Conservation (phyloP, 2,888 invertebrate species). For the Ctenicera cuprea region DNA sequence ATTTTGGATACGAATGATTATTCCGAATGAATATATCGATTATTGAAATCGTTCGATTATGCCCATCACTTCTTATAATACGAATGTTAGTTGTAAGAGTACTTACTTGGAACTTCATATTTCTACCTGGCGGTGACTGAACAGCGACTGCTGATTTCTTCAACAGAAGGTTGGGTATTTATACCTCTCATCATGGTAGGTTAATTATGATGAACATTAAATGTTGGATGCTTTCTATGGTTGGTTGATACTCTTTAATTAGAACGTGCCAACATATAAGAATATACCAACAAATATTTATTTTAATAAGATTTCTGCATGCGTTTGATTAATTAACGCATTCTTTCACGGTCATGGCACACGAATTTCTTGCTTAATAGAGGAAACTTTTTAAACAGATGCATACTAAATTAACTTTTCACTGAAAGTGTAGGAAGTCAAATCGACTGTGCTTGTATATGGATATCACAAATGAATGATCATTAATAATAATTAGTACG, state of each 20-base stretch:
- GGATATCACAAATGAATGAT: too few relatives aligned
- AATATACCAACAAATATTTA: neutral
- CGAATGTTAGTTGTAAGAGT: slow-evolving; percentile 70
- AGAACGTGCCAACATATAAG: slow-evolving; percentile 8
- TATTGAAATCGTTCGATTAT: too few relatives aligned
- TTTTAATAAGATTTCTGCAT: slow-evolving; percentile 16
- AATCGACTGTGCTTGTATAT: too few relatives aligned
- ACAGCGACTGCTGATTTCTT: slow-evolving; percentile 65
- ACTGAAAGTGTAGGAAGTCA: too few relatives aligned
- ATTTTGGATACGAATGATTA: too few relatives aligned
- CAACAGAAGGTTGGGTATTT: slow-evolving; percentile 37
- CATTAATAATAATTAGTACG: too few relatives aligned
- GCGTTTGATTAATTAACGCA: slow-evolving; percentile 29
- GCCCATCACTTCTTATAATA: too few relatives aligned
- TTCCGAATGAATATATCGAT: too few relatives aligned
- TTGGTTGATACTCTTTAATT: slow-evolving; percentile 54
- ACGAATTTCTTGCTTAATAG: too few relatives aligned
- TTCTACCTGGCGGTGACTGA: slow-evolving; percentile 47
- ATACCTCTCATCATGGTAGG: slow-evolving; percentile 47
- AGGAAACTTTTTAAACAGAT: too few relatives aligned
- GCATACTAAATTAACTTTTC: too few relatives aligned
- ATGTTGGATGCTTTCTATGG: slow-evolving; percentile 31
- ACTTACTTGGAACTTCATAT: slow-evolving; percentile 68
- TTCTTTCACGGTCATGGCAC: slow-evolving; percentile 26
- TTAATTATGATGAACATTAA: slow-evolving; percentile 34